These are phyloP conservation scores for Scaeva pyrastri DNA, from an alignment of 2,888 invertebrate genomes.

Conservation along the genomic window DNA sequence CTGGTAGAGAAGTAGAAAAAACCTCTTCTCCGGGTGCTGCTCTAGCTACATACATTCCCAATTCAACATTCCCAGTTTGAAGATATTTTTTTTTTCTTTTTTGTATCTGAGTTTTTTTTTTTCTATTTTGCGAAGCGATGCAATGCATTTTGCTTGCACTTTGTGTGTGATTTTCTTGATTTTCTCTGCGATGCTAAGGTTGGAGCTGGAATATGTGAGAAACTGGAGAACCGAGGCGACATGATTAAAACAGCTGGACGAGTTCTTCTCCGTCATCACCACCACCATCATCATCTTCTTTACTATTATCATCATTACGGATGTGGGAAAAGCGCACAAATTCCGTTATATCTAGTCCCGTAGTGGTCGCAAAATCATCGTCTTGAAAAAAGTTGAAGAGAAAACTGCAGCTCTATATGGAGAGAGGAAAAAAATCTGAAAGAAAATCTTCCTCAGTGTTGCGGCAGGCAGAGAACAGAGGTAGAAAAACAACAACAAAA, in stretches of 20 bases:
- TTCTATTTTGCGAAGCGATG: constrained; percentile 24
- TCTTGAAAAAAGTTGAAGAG: constrained; percentile 45
- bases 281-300: constrained; percentile 46
- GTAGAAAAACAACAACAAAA: background rate
- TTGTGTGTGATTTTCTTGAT: constrained; percentile 59
- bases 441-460: constrained; percentile 35
- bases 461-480: background rate
- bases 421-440: constrained; percentile 2
- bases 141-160: constrained; percentile 50
- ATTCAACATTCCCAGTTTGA: constrained; percentile 73
- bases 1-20: constrained; percentile 25
- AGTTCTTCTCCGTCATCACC: constrained; percentile 61
- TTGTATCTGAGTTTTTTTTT: constrained; percentile 29
- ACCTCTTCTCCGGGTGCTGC: constrained; percentile 66
- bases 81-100: constrained; percentile 52
- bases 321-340: constrained; percentile 74
- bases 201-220: constrained; percentile 51
- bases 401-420: constrained; percentile 20
- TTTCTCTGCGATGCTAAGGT: background rate
- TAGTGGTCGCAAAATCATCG: constrained; percentile 67
- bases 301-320: constrained; percentile 70
- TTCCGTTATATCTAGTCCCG: constrained; percentile 72
- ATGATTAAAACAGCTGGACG: constrained; percentile 76
- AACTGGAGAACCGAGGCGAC: constrained; percentile 51
- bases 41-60: constrained; percentile 67